Conservation (phyloP, 2,113 vertebrate genomes). For the Erythrocercus mccallii region DNA sequence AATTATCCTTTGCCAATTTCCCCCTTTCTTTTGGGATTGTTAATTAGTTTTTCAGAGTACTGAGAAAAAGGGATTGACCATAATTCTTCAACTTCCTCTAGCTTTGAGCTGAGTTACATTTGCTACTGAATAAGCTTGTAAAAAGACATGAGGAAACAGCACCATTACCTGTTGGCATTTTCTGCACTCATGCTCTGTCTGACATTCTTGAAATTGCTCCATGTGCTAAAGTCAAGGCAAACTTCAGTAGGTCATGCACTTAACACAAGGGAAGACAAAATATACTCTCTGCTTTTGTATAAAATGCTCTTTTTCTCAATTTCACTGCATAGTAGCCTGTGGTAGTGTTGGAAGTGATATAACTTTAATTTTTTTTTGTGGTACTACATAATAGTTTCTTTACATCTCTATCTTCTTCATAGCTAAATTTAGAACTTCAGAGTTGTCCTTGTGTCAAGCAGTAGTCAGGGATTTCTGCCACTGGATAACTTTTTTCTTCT, state of each 20-base stretch:
- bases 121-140: not conserved
- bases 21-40: not conserved
- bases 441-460: not conserved
- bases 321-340: not conserved
- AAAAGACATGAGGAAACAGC: not conserved
- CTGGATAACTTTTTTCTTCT: not conserved
- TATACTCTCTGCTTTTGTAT: not conserved
- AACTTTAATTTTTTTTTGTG: not conserved
- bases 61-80: not conserved
- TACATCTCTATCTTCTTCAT: not conserved
- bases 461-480: not conserved
- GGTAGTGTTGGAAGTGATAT: not conserved
- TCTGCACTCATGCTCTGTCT: not conserved
- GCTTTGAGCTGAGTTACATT: not conserved
- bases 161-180: not conserved
- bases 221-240: not conserved
- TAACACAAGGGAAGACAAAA: not conserved
- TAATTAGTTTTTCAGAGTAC: not conserved
- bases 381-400: not conserved
- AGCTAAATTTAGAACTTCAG: not conserved
- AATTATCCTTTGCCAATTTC: not conserved
- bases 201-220: not conserved
- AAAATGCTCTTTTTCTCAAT: not conserved
- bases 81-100: not conserved
- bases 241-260: not conserved